phyloP scores from a whole-genome alignment of 2,888 invertebrate species.

The Crossocerus cetratus region DNA sequence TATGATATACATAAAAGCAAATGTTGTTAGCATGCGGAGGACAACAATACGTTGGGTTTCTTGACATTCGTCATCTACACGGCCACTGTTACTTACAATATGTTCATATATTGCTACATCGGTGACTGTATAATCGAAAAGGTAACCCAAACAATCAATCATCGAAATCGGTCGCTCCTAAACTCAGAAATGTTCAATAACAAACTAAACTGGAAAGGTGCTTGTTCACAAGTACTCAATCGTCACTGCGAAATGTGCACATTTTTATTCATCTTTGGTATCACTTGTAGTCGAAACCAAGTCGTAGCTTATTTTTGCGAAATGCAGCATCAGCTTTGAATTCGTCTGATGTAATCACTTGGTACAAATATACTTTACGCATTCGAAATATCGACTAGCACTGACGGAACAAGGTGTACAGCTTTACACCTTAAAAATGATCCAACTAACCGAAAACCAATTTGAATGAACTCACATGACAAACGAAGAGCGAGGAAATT shows the following conservation, averaged over 20 bases:
- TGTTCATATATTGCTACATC: constrained; percentile 51
- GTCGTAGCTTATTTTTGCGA: too few relatives aligned
- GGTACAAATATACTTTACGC: too few relatives aligned
- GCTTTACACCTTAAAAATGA: background rate
- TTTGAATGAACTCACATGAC: background rate
- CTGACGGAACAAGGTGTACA: background rate
- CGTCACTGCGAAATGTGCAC: too few relatives aligned
- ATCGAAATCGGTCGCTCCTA: too few relatives aligned
- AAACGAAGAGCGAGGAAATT: constrained; percentile 38
- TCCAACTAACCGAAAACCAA: background rate
- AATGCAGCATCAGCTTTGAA: too few relatives aligned
- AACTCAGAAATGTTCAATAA: too few relatives aligned
- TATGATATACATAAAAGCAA: background rate
- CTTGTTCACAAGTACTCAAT: too few relatives aligned
- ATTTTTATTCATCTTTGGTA: too few relatives aligned
- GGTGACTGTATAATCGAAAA: constrained; percentile 42
- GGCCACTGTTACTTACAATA: constrained; percentile 30
- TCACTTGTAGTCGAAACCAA: too few relatives aligned
- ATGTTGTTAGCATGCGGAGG: constrained; percentile 7
- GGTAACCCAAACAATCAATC: constrained; percentile 22
- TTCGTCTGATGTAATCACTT: too few relatives aligned
- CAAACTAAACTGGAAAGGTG: too few relatives aligned
- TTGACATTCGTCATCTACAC: constrained; percentile 32
- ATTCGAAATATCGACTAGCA: too few relatives aligned
- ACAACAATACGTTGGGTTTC: constrained; percentile 34